These are phyloP conservation scores for Asbolus verrucosus DNA, from an alignment of 1,140 invertebrate species.

Conservation along the genomic window DNA sequence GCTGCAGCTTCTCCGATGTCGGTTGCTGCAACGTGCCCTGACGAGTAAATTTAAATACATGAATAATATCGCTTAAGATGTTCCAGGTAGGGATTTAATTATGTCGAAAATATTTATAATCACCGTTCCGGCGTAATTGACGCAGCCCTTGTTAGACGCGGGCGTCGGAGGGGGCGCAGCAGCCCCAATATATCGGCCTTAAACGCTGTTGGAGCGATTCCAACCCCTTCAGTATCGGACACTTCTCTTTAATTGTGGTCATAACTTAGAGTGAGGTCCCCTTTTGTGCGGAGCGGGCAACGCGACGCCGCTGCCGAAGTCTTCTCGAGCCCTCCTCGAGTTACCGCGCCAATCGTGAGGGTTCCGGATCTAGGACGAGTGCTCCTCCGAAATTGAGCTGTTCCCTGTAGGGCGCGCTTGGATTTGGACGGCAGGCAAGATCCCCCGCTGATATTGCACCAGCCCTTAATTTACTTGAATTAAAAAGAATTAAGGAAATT, in stretches of 20 bases:
- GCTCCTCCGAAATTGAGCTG: slow-evolving; percentile 29
- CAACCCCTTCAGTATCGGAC: slow-evolving; percentile 48
- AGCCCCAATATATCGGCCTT: slow-evolving; percentile 20
- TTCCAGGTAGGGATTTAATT: slow-evolving; percentile 2
- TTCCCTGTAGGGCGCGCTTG: background rate
- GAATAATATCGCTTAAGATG: too few species aligned
- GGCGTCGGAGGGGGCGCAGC: background rate
- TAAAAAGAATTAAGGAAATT: slow-evolving; percentile 25
- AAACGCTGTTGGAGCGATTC: slow-evolving; percentile 45
- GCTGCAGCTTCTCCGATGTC: too few species aligned
- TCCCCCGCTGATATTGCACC: background rate
- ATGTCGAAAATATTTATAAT: slow-evolving; percentile 7
- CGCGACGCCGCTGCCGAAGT: slow-evolving; percentile 14
- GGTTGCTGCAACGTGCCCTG: too few species aligned
- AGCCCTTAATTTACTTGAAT: slow-evolving; percentile 16
- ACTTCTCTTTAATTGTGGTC: slow-evolving; percentile 53
- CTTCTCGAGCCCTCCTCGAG: slow-evolving; percentile 16
- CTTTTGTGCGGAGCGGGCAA: slow-evolving; percentile 32
- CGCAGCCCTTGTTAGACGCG: background rate
- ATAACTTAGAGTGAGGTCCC: slow-evolving; percentile 47
- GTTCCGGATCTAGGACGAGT: slow-evolving; percentile 15
- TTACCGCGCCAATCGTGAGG: background rate
- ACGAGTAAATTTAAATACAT: too few species aligned
- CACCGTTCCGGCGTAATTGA: background rate
- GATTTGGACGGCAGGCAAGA: slow-evolving; percentile 24